phyloP scores from a whole-genome alignment of 2,888 invertebrate genomes.

The Hyalella azteca region DNA sequence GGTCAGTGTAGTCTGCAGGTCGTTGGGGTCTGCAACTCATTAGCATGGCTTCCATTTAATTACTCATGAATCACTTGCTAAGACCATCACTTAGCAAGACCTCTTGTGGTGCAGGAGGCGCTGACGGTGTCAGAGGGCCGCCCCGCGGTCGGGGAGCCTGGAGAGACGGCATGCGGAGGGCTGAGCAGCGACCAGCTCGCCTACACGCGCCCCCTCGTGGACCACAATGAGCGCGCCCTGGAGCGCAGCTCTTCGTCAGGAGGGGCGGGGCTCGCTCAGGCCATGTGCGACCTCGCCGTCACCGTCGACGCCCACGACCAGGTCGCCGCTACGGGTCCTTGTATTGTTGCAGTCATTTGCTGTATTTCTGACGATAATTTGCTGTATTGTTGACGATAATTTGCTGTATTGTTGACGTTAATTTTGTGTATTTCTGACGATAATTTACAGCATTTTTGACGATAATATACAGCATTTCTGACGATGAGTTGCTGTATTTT shows the following conservation, averaged over 20 bases:
- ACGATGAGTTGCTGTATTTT: too few species aligned
- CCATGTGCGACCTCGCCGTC: slow-evolving; percentile 5
- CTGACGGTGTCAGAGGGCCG: background rate
- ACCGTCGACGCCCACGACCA: background rate
- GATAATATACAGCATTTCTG: too few species aligned
- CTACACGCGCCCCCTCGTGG: background rate
- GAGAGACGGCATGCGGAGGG: background rate
- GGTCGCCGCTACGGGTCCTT: background rate
- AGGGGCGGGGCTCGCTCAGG: background rate
- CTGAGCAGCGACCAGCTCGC: slow-evolving; percentile 12
- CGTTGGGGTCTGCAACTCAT: background rate
- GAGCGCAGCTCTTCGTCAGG: background rate
- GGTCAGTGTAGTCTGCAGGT: background rate
- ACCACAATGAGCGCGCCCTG: slow-evolving; percentile 10
- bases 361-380: too few species aligned
- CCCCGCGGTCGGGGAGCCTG: background rate
- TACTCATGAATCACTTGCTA: too few species aligned
- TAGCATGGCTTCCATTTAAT: too few species aligned
- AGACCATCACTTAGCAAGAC: background rate
- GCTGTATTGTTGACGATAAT: too few species aligned
- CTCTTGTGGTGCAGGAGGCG: background rate
- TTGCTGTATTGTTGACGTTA: too few species aligned
- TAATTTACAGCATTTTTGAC: too few species aligned
- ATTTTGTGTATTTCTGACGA: too few species aligned
- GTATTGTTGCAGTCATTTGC: too few species aligned